Percentiles rank a stretch among this genome's conserved stretches.
These are phyloP conservation scores for Sinocyclocheilus anophthalmus DNA, from an alignment of 2,113 vertebrate species.

Conservation along the genomic window DNA sequence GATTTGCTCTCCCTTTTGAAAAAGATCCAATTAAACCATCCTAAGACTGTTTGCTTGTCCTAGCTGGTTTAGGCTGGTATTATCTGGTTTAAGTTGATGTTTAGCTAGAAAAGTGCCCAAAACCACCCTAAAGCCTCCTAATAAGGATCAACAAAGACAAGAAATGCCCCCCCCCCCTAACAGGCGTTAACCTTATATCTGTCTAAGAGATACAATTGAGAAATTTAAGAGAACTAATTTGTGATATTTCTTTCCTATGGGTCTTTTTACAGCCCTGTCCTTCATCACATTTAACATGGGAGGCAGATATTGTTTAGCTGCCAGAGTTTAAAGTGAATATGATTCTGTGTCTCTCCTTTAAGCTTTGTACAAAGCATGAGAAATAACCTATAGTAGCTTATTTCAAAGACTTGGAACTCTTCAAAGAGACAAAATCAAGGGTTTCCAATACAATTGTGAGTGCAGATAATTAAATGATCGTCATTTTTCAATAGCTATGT, in stretches of 20 bases:
- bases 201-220: not conserved
- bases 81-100: not conserved
- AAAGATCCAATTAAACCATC: not conserved
- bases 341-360: not conserved
- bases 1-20: no score
- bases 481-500: conserved; percentile 10
- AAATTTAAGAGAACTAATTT: not conserved
- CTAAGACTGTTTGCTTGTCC: not conserved
- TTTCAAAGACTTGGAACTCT: conserved; percentile 12
- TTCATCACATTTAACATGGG: not conserved
- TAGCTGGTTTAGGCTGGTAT: not conserved
- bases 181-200: not conserved
- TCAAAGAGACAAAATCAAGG: not conserved
- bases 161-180: not conserved
- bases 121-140: not conserved
- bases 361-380: not conserved
- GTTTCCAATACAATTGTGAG: not conserved
- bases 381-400: not conserved
- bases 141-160: not conserved
- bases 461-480: not conserved
- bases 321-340: conserved; percentile 8
- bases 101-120: not conserved
- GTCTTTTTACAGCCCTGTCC: not conserved
- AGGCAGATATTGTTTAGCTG: conserved; percentile 17
- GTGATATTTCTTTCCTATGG: not conserved